Conservation (phyloP, 1,140 invertebrate genomes). For the Pseudomyrmex concolor region DNA sequence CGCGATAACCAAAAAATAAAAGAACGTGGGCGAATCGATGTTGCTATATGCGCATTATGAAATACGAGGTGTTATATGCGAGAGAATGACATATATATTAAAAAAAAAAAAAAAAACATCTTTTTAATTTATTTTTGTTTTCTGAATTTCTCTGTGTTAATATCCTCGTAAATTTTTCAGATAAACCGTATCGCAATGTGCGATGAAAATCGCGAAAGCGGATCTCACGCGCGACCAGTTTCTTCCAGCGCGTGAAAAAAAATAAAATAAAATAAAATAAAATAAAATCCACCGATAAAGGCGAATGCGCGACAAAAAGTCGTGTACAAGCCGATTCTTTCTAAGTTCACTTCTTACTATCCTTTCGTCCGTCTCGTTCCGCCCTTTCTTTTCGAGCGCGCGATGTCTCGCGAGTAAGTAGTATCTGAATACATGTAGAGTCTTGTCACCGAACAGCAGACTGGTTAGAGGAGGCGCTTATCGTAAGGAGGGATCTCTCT, state of each 20-base stretch:
- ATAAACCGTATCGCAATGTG: neutral
- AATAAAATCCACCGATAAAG: neutral
- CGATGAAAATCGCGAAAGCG: neutral
- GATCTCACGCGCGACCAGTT: conserved; percentile 35
- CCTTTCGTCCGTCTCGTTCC: conserved; percentile 11
- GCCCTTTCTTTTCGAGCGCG: conserved; percentile 21
- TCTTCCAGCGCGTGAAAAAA: neutral
- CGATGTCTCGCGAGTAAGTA: conserved; percentile 68
- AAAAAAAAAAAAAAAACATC: neutral
- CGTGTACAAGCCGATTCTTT: conserved; percentile 50
- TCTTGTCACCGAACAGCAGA: conserved; percentile 72
- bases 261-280: neutral
- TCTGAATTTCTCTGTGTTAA: neutral
- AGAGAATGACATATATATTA: neutral
- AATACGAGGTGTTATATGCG: neutral
- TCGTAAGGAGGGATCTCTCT: conserved; percentile 80
- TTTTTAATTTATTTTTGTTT: neutral
- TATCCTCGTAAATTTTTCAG: neutral
- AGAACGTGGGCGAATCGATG: neutral
- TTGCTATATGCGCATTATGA: neutral
- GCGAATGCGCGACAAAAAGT: conserved; percentile 64
- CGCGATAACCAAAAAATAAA: conserved; percentile 32
- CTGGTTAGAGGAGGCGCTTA: conserved; percentile 74
- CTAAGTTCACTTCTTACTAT: conserved; percentile 50
- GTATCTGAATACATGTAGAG: conserved; percentile 69